Base-by-base conservation (phyloP, 1,140 invertebrate species). In the Stegodyphus dumicola region DNA sequence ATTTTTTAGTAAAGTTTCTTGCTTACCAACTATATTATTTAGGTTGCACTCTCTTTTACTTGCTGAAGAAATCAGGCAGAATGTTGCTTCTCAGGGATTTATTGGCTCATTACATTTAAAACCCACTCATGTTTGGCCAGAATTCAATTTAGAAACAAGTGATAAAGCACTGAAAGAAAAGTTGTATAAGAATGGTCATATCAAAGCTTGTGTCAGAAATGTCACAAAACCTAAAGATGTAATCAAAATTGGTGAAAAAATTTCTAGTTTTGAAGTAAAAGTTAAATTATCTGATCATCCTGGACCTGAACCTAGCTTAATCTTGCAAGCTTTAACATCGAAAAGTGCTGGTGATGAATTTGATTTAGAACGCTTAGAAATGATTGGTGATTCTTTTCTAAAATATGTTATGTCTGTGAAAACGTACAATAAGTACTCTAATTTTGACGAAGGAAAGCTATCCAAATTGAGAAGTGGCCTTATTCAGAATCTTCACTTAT, bases 1-100 rank as follows among this genome's bases (percentile, higher is more conserved):
- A 6, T 92, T 99, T 7, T 99, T 98, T 98, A 93, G 96, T 84
- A 97, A 99, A 89, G 96, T 97, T 2, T 96, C 99, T 6, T 98
- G 96, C 88, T 90, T 99, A 71, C 98, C 98, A 5, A 98, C 97
- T 87, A 95, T 99, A 76, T 91, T 99, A 0, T 99, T 99, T 89
- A 92, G 98, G 87, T 93, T 99, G 48, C 99, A 99, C 91, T 95
- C 95, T 2, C 92, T 99, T 0, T 92, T 99, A 0, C 90, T 99
- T 78, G 96, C 97, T 6, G 96, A 99, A 91, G 95, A 99, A 90
- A 95, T 99, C 70, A 92, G 98, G 13, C 92, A 93, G 65, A 93
- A 93, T 77, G 95, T 98, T 2, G 95, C 96, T 1, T 88, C 91
- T 11, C 94, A 95, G 89, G 94, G 97, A n/a, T 93, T 93, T 18